Evolutionary conservation across 2,888 invertebrate genomes (phyloP).

Genomic region (Meandrusa payeni): DNA sequence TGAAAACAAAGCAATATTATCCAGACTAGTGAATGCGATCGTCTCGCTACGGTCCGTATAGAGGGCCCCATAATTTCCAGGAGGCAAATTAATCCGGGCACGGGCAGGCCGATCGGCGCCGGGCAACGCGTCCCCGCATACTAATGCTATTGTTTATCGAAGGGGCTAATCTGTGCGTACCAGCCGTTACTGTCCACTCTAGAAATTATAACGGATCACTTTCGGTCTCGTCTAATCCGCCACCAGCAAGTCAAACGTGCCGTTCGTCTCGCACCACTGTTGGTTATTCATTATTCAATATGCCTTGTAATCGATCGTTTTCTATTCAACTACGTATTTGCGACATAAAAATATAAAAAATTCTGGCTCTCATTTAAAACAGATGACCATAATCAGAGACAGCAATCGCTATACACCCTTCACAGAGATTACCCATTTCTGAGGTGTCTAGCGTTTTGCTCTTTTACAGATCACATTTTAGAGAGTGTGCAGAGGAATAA

Average conservation of each 20-base stretch:
- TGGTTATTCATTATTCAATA: constrained; percentile 23
- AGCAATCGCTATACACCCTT: no score
- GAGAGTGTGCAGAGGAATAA: no score
- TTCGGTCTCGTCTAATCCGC: constrained; percentile 69
- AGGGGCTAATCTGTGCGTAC: constrained; percentile 79
- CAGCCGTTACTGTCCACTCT: constrained; percentile 76
- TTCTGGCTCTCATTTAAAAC: no score
- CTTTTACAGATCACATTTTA: no score
- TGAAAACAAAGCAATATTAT: constrained; percentile 67
- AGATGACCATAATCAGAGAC: no score
- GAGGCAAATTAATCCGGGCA: constrained; percentile 79
- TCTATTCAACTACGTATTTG: no score
- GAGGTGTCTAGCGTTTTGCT: no score
- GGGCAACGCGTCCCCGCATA: constrained; percentile 78
- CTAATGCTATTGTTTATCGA: constrained; percentile 81
- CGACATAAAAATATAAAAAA: no score
- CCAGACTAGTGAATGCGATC: constrained; percentile 47
- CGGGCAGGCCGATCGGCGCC: constrained; percentile 72
- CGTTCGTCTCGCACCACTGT: constrained; percentile 21
- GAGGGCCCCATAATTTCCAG: constrained; percentile 71
- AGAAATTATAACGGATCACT: constrained; percentile 43
- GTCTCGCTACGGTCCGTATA: constrained; percentile 49
- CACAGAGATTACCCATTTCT: no score
- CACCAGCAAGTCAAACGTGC: constrained; percentile 44
- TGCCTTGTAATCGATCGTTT: constrained; percentile 2